These are phyloP conservation scores for Thalassophryne amazonica DNA, from an alignment of 2,797 vertebrate genomes.

Conservation along the genomic window DNA sequence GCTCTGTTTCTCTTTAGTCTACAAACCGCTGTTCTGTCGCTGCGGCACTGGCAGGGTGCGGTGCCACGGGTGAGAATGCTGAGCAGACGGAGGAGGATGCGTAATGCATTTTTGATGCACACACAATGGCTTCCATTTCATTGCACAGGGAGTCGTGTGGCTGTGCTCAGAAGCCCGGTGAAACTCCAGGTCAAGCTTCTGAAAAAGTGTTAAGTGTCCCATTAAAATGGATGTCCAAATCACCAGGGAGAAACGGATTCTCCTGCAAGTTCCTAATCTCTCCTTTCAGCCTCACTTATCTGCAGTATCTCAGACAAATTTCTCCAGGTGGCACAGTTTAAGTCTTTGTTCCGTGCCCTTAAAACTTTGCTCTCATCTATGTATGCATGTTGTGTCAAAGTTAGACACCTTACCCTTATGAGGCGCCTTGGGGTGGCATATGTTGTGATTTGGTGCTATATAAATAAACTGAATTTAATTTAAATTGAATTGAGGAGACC, in stretches of 20 bases:
- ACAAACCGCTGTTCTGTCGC: slow-evolving; percentile 42
- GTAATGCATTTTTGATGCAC: slow-evolving; percentile 74
- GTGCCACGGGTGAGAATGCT: slow-evolving; percentile 53
- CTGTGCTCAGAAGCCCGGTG: slow-evolving; percentile 34
- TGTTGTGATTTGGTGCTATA: no score
- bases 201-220: slow-evolving; percentile 66
- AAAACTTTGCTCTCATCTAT: no score
- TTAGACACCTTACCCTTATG: no score
- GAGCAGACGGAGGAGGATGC: slow-evolving; percentile 58
- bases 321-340: slow-evolving; percentile 47
- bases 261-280: slow-evolving; percentile 55
- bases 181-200: slow-evolving; percentile 45
- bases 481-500: no score
- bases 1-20: slow-evolving; percentile 26
- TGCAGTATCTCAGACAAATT: slow-evolving; percentile 40
- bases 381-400: no score
- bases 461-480: no score
- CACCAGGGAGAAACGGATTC: slow-evolving; percentile 61
- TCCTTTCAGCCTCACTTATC: slow-evolving; percentile 63
- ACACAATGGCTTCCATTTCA: slow-evolving; percentile 51
- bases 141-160: slow-evolving; percentile 38
- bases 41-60: slow-evolving; percentile 43
- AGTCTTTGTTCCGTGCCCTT: slow-evolving; percentile 39
- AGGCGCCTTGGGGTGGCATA: no score
- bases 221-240: slow-evolving; percentile 76